Evolutionary conservation across 2,888 invertebrate species (phyloP).

Genomic region (Deilephila porcellus): DNA sequence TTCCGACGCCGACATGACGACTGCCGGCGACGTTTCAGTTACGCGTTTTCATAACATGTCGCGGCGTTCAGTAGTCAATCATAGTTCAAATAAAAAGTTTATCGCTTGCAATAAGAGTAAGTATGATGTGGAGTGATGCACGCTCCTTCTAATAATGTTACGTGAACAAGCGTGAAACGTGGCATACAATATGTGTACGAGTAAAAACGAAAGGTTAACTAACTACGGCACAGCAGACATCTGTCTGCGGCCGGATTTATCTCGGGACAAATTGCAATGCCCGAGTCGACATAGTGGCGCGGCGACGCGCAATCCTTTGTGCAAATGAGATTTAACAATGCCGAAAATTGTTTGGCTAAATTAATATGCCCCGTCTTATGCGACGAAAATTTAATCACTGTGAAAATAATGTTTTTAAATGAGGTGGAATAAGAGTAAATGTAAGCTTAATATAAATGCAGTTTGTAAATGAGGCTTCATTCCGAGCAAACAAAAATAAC

Average conservation of each 20-base stretch:
- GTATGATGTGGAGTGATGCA: not conserved
- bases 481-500: too few relatives aligned
- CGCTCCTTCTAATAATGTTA: slow-evolving; percentile 13
- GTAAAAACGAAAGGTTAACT: slow-evolving; percentile 60
- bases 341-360: slow-evolving; percentile 68
- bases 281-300: slow-evolving; percentile 50
- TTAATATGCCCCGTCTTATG: slow-evolving; percentile 65
- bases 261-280: slow-evolving; percentile 77
- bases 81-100: slow-evolving; percentile 32
- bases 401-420: slow-evolving; percentile 1
- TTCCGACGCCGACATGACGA: slow-evolving; percentile 57
- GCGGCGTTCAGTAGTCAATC: slow-evolving; percentile 51
- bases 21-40: slow-evolving; percentile 55
- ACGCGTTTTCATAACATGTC: slow-evolving; percentile 68
- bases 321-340: slow-evolving; percentile 74
- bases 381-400: slow-evolving; percentile 34
- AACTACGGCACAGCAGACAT: slow-evolving; percentile 66
- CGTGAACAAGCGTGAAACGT: slow-evolving; percentile 24
- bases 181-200: slow-evolving; percentile 34
- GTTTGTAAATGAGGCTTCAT: not conserved
- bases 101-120: slow-evolving; percentile 5
- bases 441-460: too few relatives aligned
- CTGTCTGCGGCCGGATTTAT: slow-evolving; percentile 78
- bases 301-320: slow-evolving; percentile 60
- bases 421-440: not conserved